Base-by-base conservation (phyloP, 2,888 invertebrate species). In the Chrysodeixis includens region DNA sequence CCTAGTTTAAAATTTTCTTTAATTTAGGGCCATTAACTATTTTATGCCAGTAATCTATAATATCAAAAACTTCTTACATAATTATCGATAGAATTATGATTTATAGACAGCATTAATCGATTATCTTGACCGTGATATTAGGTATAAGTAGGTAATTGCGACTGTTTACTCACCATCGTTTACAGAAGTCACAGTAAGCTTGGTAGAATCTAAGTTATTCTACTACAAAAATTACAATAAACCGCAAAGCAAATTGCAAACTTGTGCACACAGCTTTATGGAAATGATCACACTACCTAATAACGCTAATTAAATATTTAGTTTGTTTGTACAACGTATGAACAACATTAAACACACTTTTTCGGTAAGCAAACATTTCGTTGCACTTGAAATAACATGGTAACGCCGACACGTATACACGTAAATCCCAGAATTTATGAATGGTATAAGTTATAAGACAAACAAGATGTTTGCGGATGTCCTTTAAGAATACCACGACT, bases 311-410 rank as follows among this genome's bases (percentile, higher is more conserved):
- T 40, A 40, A n/a, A 40, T 40, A 6, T 14, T 40, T 40, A 40
- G 40, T 40, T 40, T 40, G 40, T n/a, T 40, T 40, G 40, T 40
- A n/a, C 5, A 40, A 14, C 40, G 40, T 6, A n/a, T n/a, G n/a
- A 40, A n/a, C 40, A 40, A 40, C 40, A 40, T 40, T n/a, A n/a
- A n/a, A 40, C 40, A 5, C 6, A 4, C 7, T n/a, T 40, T 40
- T 14, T 35, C 7, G 40, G n/a, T 40, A 40, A 14, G 40, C n/a
- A n/a, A 40, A 40, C 40, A 40, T 40, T 40, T 40, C 40, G 40
- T 40, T 40, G 40, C 40, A 40, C 6, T 40, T 40, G n/a, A n/a
- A 40, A n/a, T n/a, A 40, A n/a, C 40, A 40, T 40, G 40, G 40
- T 5, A n/a, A 40, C 12, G 6, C n/a, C n/a, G n/a, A n/a, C n/a